phyloP scores from a whole-genome alignment of 1,140 invertebrate genomes.

The Neodiprion virginianus region DNA sequence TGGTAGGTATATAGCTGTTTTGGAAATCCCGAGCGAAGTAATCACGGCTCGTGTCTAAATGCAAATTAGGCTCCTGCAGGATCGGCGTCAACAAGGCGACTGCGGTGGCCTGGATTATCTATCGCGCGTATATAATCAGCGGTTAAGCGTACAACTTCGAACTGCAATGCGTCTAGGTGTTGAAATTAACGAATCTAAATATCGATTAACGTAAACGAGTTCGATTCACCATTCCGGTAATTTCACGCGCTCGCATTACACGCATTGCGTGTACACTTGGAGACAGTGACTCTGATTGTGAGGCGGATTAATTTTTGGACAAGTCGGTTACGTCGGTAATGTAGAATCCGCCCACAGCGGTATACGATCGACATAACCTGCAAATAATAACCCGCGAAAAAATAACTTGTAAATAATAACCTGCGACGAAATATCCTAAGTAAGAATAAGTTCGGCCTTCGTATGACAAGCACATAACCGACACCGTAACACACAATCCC shows the following conservation, averaged over 20 bases:
- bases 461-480: too few relatives aligned
- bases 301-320: too few relatives aligned
- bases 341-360: too few relatives aligned
- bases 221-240: not conserved
- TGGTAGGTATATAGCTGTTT: not conserved
- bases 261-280: too few relatives aligned
- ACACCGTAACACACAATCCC: too few relatives aligned
- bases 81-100: not conserved
- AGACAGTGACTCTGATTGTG: too few relatives aligned
- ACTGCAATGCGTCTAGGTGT: not conserved
- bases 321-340: too few relatives aligned
- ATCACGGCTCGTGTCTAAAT: constrained; percentile 4
- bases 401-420: too few relatives aligned
- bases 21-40: constrained; percentile 1
- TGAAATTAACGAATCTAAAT: not conserved
- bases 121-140: not conserved
- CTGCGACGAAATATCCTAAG: too few relatives aligned
- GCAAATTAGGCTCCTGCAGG: not conserved
- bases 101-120: not conserved
- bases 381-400: too few relatives aligned
- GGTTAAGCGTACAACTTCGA: not conserved
- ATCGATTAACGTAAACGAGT: not conserved
- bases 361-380: too few relatives aligned
- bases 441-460: too few relatives aligned
- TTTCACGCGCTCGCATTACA: not conserved